Percentiles rank a stretch among this genome's conserved stretches.
Evolutionary conservation across 1,140 invertebrate genomes (phyloP).

Genomic region (Lepidurus packardi): DNA sequence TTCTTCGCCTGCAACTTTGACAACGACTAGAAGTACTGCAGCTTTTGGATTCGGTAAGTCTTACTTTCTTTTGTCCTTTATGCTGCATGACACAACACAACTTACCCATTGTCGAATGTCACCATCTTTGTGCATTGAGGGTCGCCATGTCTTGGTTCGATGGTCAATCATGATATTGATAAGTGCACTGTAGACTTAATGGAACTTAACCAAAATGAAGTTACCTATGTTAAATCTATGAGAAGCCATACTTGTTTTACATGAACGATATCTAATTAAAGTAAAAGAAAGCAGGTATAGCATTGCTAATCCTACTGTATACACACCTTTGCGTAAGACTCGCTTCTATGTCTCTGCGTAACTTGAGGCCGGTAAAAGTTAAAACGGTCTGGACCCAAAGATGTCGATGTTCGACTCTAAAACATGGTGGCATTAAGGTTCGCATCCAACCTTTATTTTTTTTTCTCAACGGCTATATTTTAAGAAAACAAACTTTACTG

Average conservation of each 20-base stretch:
- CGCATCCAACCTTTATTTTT: too few species aligned
- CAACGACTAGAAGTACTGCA: not conserved
- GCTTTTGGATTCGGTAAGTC: not conserved
- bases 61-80: not conserved
- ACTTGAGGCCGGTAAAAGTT: too few species aligned
- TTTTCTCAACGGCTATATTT: too few species aligned
- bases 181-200: not conserved
- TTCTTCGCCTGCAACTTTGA: not conserved
- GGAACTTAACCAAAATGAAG: not conserved
- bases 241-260: not conserved
- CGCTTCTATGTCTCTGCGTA: too few species aligned
- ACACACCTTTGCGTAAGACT: too few species aligned
- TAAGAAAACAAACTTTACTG: too few species aligned
- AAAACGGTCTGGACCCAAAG: too few species aligned
- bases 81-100: not conserved
- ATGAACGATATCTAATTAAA: not conserved
- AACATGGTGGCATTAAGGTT: too few species aligned
- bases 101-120: not conserved
- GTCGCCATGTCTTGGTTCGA: not conserved
- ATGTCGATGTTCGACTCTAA: too few species aligned
- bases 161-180: not conserved
- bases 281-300: too few species aligned
- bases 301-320: too few species aligned
- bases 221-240: not conserved
- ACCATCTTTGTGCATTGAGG: not conserved